Conservation (phyloP, 2,888 invertebrate genomes). For the Athrips mouffetella region DNA sequence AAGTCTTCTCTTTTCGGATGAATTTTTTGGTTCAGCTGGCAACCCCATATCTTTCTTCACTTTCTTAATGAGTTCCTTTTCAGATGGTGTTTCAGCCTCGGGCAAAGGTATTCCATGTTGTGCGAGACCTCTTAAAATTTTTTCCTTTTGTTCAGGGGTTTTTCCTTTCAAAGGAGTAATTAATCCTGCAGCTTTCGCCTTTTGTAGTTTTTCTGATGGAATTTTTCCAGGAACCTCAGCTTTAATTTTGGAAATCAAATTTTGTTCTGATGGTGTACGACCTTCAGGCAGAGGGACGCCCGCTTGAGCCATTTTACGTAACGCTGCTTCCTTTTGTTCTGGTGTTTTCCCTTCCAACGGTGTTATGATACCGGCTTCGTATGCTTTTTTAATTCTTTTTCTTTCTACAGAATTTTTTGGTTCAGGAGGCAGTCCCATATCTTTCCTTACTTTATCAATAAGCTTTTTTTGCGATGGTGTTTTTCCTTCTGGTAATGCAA, state of each 20-base stretch:
- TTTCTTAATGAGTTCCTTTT: conserved; percentile 20
- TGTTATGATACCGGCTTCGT: conserved; percentile 23
- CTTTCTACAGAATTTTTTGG: conserved; percentile 25
- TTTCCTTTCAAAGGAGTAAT: conserved; percentile 28
- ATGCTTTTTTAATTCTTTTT: conserved; percentile 20
- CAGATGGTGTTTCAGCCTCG: conserved; percentile 32
- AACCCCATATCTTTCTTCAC: conserved; percentile 24
- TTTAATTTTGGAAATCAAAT: conserved; percentile 26
- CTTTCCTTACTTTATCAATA: conserved; percentile 29
- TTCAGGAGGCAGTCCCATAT: conserved; percentile 30
- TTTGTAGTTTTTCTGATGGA: conserved; percentile 22
- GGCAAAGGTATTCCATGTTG: conserved; percentile 33
- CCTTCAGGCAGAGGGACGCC: conserved; percentile 28
- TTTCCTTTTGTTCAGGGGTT: conserved; percentile 30
- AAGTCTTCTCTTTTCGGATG: background rate
- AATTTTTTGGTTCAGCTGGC: conserved; percentile 29
- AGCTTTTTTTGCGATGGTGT: conserved; percentile 33
- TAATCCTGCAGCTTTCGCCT: conserved; percentile 25
- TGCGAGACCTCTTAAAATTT: conserved; percentile 27
- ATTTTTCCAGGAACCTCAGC: background rate
- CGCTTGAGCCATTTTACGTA: conserved; percentile 18
- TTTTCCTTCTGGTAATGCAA: conserved; percentile 33
- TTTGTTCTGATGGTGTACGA: conserved; percentile 29
- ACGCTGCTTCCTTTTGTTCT: conserved; percentile 30
- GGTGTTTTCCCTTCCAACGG: conserved; percentile 30